Percentiles rank a stretch among this genome's conserved stretches.
These are phyloP conservation scores for Hybos culiciformis DNA, from an alignment of 2,888 invertebrate genomes.

Conservation along the genomic window DNA sequence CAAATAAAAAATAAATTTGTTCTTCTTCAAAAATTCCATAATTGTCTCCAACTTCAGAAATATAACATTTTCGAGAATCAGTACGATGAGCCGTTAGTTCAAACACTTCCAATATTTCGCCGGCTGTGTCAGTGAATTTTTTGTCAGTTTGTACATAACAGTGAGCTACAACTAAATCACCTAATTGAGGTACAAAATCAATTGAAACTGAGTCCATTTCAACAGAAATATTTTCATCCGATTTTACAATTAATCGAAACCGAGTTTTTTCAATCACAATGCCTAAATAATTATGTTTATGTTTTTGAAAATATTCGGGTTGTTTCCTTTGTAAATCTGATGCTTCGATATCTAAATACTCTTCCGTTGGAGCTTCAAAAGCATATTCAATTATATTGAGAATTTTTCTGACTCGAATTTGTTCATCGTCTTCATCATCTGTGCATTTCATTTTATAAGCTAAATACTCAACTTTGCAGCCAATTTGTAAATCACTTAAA, in stretches of 20 bases:
- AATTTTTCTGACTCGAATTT: slow-evolving; percentile 43
- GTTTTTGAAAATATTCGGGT: slow-evolving; percentile 24
- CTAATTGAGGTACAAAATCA: slow-evolving; percentile 51
- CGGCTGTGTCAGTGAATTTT: slow-evolving; percentile 35
- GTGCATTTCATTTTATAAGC: too few species aligned
- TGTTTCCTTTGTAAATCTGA: too few species aligned
- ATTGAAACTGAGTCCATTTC: slow-evolving; percentile 47
- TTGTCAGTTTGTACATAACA: slow-evolving; percentile 49
- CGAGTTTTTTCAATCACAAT: slow-evolving; percentile 17
- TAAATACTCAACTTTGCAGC: slow-evolving; percentile 43
- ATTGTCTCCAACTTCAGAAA: slow-evolving; percentile 35
- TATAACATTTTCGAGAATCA: too few species aligned
- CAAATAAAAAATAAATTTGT: slow-evolving; percentile 45
- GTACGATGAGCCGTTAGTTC: slow-evolving; percentile 46
- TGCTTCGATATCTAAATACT: too few species aligned
- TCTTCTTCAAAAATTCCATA: slow-evolving; percentile 34
- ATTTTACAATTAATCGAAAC: too few species aligned
- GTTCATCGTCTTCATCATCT: slow-evolving; percentile 31
- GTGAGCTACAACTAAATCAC: slow-evolving; percentile 54
- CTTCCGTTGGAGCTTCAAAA: slow-evolving; percentile 35
- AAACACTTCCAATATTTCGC: slow-evolving; percentile 45
- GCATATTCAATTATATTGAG: slow-evolving; percentile 39
- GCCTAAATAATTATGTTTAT: slow-evolving; percentile 25
- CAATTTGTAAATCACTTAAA: slow-evolving; percentile 33
- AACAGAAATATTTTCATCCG: slow-evolving; percentile 34